Evolutionary conservation across 1,140 invertebrate genomes (phyloP).

Genomic region (Micrasema longulum): DNA sequence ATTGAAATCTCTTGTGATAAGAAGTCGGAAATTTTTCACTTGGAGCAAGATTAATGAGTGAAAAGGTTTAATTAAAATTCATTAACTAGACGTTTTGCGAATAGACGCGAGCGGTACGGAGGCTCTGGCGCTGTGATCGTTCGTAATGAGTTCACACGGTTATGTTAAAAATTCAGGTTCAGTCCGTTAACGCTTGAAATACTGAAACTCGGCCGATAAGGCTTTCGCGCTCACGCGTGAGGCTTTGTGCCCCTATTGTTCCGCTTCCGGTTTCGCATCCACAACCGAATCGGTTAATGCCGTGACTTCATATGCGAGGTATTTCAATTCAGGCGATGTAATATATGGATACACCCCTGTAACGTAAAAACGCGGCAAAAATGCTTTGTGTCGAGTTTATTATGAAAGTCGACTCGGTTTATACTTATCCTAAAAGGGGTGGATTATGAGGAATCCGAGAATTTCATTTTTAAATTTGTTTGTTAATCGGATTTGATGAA

Average conservation of each 20-base stretch:
- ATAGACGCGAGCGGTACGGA: not conserved
- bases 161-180: conserved; percentile 31
- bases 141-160: conserved; percentile 26
- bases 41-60: no score
- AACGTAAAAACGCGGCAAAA: not conserved
- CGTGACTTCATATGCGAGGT: conserved; percentile 20
- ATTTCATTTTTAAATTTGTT: not conserved
- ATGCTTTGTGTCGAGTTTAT: conserved; percentile 1
- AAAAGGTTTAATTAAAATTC: conserved; percentile 13
- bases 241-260: conserved; percentile 27
- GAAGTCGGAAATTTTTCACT: no score
- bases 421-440: not conserved
- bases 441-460: not conserved
- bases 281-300: conserved; percentile 33
- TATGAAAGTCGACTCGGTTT: conserved; percentile 7
- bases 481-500: not conserved
- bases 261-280: conserved; percentile 18
- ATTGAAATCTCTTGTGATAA: no score
- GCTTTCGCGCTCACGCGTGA: conserved; percentile 26
- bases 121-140: not conserved
- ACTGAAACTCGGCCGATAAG: conserved; percentile 15
- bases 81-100: not conserved
- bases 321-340: conserved; percentile 10
- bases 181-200: not conserved
- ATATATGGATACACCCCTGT: not conserved